Percentiles rank a stretch among this genome's conserved stretches.
Conservation (phyloP, 2,888 invertebrate genomes). For the Punctoribates punctum region DNA sequence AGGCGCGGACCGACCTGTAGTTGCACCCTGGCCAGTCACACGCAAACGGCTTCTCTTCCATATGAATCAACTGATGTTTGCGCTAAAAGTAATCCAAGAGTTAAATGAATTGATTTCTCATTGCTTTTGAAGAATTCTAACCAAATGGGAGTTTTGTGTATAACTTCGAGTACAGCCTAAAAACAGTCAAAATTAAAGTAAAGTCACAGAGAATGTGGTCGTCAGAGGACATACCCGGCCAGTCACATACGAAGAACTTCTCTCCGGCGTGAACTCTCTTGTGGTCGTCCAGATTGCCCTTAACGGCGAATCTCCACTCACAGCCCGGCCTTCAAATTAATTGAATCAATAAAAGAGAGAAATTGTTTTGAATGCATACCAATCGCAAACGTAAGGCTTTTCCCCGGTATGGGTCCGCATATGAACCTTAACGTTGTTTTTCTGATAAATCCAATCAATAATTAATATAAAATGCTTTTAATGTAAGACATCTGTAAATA, state of each 20-base stretch:
- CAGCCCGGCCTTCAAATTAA: slow-evolving; percentile 31
- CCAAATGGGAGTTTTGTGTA: slow-evolving; percentile 33
- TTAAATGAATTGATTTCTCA: too few species aligned
- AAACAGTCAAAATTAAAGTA: background rate
- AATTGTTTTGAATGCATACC: background rate
- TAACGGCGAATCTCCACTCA: slow-evolving; percentile 37
- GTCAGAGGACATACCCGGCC: background rate
- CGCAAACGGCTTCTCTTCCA: slow-evolving; percentile 34
- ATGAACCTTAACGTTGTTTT: slow-evolving; percentile 51
- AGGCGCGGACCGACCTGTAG: slow-evolving; percentile 31
- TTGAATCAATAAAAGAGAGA: background rate
- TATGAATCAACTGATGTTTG: slow-evolving; percentile 39
- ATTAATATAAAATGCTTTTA: background rate
- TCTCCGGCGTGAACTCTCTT: slow-evolving; percentile 27
- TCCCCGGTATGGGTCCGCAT: slow-evolving; percentile 23
- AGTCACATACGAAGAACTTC: slow-evolving; percentile 40
- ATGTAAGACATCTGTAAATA: background rate
- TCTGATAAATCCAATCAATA: slow-evolving; percentile 47
- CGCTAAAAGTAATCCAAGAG: too few species aligned
- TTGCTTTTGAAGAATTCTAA: background rate
- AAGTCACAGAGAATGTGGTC: background rate
- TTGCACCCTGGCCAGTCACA: slow-evolving; percentile 40
- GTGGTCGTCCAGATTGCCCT: slow-evolving; percentile 39
- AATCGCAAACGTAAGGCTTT: slow-evolving; percentile 18
- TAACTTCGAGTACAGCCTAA: slow-evolving; percentile 31